Evolutionary conservation across 2,888 invertebrate species (phyloP).

Genomic region (Bombylius discolor): DNA sequence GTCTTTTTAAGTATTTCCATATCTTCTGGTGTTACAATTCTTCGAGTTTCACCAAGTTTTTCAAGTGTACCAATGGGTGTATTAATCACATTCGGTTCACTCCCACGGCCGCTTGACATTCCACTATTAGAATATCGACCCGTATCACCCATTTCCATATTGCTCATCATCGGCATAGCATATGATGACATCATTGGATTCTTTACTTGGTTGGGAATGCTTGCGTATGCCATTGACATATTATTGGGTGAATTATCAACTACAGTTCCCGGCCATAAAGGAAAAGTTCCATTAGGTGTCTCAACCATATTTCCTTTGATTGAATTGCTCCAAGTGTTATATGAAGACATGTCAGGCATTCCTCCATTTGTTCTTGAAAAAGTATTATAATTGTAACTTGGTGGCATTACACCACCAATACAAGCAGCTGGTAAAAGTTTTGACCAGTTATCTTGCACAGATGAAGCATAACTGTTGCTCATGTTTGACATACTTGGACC

Average conservation of each 20-base stretch:
- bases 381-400: not conserved
- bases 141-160: not conserved
- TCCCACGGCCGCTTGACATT: no score
- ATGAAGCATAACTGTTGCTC: no score
- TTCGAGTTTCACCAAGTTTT: not conserved
- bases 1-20: not conserved
- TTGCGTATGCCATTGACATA: not conserved
- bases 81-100: not conserved
- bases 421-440: not conserved
- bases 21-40: not conserved
- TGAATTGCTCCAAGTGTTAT: not conserved
- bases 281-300: not conserved
- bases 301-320: not conserved
- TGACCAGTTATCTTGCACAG: not conserved
- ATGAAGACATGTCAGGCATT: not conserved
- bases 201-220: no score
- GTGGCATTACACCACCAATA: not conserved
- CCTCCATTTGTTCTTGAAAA: not conserved
- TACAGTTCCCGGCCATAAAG: not conserved
- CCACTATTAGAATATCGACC: not conserved
- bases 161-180: not conserved
- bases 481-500: no score
- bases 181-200: not conserved
- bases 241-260: not conserved
- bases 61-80: not conserved